Evolutionary conservation across 2,113 vertebrate species (phyloP).

Genomic region (Brienomyrus brachyistius): DNA sequence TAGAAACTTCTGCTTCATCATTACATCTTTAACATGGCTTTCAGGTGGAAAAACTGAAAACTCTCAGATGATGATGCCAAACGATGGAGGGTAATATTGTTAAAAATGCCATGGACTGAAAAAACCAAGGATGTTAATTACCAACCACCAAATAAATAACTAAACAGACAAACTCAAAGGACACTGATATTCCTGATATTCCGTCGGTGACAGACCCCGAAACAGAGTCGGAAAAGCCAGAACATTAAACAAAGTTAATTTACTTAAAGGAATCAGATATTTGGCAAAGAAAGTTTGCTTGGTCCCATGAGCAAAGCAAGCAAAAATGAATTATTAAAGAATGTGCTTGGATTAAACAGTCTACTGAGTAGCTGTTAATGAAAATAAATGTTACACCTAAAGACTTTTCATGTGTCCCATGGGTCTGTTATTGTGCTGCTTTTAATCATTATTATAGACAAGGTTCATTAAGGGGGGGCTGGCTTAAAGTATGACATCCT

Average conservation of each 20-base stretch:
- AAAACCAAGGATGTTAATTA: neutral
- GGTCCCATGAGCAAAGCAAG: neutral
- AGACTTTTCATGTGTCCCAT: neutral
- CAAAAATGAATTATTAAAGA: constrained; percentile 12
- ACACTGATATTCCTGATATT: neutral
- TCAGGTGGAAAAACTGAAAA: too few species aligned
- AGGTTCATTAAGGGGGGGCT: neutral
- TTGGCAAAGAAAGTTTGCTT: neutral
- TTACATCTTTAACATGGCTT: neutral
- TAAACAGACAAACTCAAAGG: neutral
- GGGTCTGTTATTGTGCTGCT: neutral
- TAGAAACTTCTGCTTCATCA: neutral
- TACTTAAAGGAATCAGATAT: neutral
- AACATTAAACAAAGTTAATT: neutral
- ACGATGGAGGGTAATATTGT: neutral
- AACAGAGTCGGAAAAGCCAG: neutral
- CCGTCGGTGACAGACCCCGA: neutral
- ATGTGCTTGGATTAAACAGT: neutral
- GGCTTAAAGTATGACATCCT: neutral
- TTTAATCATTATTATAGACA: neutral
- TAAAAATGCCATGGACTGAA: neutral
- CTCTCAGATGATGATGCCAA: neutral
- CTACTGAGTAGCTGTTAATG: constrained; percentile 5
- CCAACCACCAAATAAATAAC: neutral
- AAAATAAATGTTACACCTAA: constrained; percentile 14